These are phyloP conservation scores for Cylloceria caligata DNA, from an alignment of 2,888 invertebrate genomes.

Conservation along the genomic window DNA sequence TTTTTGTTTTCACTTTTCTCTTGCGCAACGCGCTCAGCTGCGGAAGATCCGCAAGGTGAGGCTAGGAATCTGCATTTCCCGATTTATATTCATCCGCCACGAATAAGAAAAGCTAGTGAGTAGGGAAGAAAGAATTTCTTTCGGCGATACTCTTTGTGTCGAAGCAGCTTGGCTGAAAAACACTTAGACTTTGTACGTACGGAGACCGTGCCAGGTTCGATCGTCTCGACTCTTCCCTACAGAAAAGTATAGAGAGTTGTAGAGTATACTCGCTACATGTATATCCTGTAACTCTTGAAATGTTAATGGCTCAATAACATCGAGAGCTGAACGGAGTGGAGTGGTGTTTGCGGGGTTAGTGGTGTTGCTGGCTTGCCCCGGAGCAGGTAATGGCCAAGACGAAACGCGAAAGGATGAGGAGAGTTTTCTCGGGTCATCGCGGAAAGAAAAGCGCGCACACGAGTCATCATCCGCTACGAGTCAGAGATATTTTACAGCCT, in stretches of 20 bases:
- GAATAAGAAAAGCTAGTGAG: conserved; percentile 19
- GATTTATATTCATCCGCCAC: conserved; percentile 25
- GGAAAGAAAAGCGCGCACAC: neutral
- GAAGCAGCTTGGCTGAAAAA: neutral
- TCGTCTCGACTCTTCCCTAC: conserved; percentile 57
- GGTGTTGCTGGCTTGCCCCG: neutral
- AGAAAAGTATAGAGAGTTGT: conserved; percentile 62
- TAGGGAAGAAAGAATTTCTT: conserved; percentile 43
- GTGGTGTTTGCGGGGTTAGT: neutral
- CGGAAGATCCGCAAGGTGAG: neutral
- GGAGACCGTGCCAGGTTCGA: conserved; percentile 21
- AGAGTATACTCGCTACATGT: conserved; percentile 24
- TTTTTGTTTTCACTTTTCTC: conserved; percentile 9
- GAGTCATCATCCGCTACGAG: neutral
- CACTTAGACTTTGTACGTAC: conserved; percentile 1
- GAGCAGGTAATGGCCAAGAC: neutral
- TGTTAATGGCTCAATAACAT: conserved; percentile 70
- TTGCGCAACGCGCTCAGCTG: neutral
- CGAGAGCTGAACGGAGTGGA: conserved; percentile 33
- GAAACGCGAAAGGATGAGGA: neutral
- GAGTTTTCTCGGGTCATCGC: neutral
- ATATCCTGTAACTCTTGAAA: conserved; percentile 66
- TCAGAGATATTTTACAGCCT: conserved; percentile 4
- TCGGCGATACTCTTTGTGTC: neutral
- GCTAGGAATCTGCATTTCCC: conserved; percentile 27